A percentile compares a stretch with the other conserved stretches of the same genome.
phyloP scores from a whole-genome alignment of 1,140 invertebrate genomes.

The Eueides isabella region DNA sequence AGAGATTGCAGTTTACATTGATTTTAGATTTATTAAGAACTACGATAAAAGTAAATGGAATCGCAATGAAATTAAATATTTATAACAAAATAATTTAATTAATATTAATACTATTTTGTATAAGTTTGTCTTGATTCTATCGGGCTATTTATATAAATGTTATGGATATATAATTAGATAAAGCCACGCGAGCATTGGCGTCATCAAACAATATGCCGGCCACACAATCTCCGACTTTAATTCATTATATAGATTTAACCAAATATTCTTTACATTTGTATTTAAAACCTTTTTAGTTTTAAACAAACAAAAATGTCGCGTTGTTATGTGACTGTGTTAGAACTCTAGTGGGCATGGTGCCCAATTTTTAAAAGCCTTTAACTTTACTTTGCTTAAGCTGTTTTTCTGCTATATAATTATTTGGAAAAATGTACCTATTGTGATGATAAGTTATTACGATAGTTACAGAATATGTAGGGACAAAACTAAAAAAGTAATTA shows the following conservation, averaged over 20 bases:
- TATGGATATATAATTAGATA: neutral
- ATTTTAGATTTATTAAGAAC: neutral
- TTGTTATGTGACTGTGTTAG: neutral
- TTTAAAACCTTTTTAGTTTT: too few species aligned
- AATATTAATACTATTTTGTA: neutral
- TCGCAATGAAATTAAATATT: neutral
- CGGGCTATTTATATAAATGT: neutral
- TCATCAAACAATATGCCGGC: neutral
- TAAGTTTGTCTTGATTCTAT: constrained; percentile 21
- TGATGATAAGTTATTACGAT: too few species aligned
- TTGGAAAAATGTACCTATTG: neutral
- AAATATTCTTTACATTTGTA: neutral
- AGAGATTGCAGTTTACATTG: too few species aligned
- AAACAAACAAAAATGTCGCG: too few species aligned
- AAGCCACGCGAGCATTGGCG: neutral
- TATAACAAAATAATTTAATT: neutral
- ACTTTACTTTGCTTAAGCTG: constrained; percentile 3
- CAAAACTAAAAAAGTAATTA: too few species aligned
- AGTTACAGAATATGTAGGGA: too few species aligned
- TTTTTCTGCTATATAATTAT: neutral
- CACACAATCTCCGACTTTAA: neutral
- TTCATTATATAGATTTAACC: neutral
- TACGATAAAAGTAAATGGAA: neutral
- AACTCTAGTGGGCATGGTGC: constrained; percentile 29
- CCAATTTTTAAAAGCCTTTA: constrained; percentile 39